Percentiles rank a stretch among this genome's conserved stretches.
Conservation (phyloP, 64 coral and sea anemone species). For the Cladopsammia gracilis region DNA sequence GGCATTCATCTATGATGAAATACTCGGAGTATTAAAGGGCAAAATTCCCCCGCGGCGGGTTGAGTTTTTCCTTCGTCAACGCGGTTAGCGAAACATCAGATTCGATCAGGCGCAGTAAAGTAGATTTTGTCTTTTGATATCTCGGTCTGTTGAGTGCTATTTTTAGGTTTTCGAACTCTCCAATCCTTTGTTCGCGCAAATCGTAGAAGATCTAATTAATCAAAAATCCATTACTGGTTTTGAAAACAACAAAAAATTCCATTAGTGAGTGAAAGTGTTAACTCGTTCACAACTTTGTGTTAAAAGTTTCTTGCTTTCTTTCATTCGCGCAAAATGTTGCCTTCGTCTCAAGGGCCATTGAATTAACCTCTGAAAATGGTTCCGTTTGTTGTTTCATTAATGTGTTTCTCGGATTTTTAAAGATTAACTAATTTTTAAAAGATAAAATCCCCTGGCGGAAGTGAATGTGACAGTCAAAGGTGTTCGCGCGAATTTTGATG, state of each 20-base stretch:
- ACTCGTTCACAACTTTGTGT: background rate
- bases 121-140: too few species aligned
- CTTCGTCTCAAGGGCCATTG: background rate
- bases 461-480: background rate
- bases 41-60: background rate
- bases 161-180: background rate
- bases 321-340: too few species aligned
- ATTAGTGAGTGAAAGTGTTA: background rate
- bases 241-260: background rate
- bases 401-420: background rate
- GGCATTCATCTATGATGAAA: background rate
- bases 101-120: background rate
- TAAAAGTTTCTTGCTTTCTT: background rate
- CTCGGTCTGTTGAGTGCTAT: background rate
- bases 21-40: background rate
- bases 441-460: conserved; percentile 1
- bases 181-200: background rate
- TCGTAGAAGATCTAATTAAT: conserved; percentile 4
- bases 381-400: background rate
- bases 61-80: background rate
- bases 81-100: background rate
- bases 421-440: background rate
- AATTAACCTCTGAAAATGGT: background rate
- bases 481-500: conserved; percentile 22
- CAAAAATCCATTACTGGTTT: background rate